Evolutionary conservation across 2,113 vertebrate genomes (phyloP).

Genomic region (Cinclus mexicanus): DNA sequence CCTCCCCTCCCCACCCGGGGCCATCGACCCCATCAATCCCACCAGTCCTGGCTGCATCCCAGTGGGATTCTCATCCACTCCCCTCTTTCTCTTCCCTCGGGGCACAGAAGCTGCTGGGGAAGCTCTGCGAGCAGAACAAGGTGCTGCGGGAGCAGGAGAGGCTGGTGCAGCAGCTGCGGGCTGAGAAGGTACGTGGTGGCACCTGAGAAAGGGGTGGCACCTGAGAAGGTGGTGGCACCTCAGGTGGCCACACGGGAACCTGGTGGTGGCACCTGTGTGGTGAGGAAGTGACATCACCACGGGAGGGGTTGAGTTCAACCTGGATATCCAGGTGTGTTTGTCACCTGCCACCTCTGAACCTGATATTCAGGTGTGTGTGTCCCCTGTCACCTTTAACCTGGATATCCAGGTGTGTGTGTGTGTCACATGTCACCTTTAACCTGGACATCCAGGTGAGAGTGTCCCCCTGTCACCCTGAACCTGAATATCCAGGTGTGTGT

Average conservation of each 20-base stretch:
- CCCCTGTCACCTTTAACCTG: neutral
- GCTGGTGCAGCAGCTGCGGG: conserved; percentile 88
- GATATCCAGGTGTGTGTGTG: neutral
- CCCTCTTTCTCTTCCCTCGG: neutral
- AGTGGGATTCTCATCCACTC: neutral
- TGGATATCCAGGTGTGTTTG: neutral
- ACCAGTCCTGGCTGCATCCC: neutral
- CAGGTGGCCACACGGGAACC: conserved; percentile 35
- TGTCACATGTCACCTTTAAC: neutral
- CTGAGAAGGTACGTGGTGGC: conserved; percentile 85
- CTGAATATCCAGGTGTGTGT: neutral
- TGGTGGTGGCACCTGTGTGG: neutral
- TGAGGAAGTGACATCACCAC: accelerated
- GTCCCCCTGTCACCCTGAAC: neutral
- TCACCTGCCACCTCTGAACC: neutral
- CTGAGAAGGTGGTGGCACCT: conserved; percentile 81
- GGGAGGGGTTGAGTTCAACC: neutral
- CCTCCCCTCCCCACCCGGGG: neutral
- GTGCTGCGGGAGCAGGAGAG: conserved; percentile 90
- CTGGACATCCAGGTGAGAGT: neutral
- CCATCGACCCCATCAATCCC: neutral
- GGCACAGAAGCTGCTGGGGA: conserved; percentile 89
- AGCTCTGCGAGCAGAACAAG: conserved; percentile 90
- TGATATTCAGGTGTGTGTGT: neutral
- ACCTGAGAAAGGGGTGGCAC: neutral